Evolutionary conservation across 2,888 invertebrate genomes (phyloP).

Genomic region (Lamellibrachia columna): DNA sequence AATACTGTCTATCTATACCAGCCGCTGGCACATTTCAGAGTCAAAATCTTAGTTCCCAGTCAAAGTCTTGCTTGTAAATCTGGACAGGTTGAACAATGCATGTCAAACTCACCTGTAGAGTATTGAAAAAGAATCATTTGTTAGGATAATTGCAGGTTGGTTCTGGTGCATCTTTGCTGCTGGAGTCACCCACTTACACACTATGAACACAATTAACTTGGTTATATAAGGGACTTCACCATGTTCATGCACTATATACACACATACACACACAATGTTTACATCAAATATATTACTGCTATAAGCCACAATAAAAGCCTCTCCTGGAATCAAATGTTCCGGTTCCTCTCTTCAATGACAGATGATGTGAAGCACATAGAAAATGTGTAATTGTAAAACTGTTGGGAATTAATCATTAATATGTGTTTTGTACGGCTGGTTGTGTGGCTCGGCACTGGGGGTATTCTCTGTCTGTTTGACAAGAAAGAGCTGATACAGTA

Average conservation of each 20-base stretch:
- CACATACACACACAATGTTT: background rate
- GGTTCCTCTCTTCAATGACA: background rate
- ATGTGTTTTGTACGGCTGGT: background rate
- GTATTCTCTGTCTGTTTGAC: background rate
- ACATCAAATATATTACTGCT: background rate
- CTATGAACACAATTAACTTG: background rate
- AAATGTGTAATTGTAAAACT: background rate
- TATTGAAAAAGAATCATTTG: conserved; percentile 1
- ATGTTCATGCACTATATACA: background rate
- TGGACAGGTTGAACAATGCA: background rate
- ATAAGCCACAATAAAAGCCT: background rate
- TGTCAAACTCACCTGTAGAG: background rate
- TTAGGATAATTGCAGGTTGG: background rate
- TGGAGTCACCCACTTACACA: background rate
- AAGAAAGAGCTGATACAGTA: background rate
- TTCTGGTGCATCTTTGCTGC: background rate
- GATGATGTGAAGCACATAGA: background rate
- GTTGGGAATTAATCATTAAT: background rate
- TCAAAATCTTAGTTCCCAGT: background rate
- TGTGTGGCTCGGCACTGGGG: background rate
- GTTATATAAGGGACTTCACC: background rate
- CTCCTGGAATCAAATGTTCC: background rate
- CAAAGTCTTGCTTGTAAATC: background rate
- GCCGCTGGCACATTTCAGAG: background rate
- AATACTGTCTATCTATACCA: background rate